Conservation (phyloP, 2,888 invertebrate species). For the Fragum sueziense region DNA sequence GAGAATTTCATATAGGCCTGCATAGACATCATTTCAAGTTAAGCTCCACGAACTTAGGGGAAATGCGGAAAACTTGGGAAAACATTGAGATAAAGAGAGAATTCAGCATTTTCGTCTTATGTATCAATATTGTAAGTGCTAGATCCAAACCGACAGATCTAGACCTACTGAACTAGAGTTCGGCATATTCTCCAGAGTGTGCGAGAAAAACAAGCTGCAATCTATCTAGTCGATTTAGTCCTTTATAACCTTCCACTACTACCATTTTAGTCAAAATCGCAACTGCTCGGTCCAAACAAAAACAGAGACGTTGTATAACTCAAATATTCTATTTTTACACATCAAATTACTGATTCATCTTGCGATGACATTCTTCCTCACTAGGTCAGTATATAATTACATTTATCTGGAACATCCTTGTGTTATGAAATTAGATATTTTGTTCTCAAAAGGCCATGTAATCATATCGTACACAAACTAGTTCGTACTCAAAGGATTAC, state of each 20-base stretch:
- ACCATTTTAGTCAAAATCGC: not conserved
- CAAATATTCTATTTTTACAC: not conserved
- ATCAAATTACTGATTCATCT: not conserved
- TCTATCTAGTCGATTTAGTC: too few relatives aligned
- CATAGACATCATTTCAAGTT: too few relatives aligned
- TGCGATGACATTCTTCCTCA: not conserved
- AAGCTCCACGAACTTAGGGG: too few relatives aligned
- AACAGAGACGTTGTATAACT: not conserved
- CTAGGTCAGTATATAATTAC: not conserved
- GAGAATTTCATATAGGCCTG: too few relatives aligned
- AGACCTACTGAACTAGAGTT: too few relatives aligned
- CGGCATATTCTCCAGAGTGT: too few relatives aligned
- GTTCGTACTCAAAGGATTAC: not conserved
- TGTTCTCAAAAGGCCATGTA: not conserved
- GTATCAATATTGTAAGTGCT: too few relatives aligned
- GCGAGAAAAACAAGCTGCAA: too few relatives aligned
- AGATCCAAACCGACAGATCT: too few relatives aligned
- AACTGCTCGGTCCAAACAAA: not conserved
- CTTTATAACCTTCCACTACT: conserved; percentile 1
- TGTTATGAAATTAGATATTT: not conserved
- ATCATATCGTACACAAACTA: not conserved
- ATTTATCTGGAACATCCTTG: not conserved
- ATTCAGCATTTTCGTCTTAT: too few relatives aligned
- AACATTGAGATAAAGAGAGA: too few relatives aligned
- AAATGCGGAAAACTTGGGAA: too few relatives aligned